Evolutionary conservation across 2,888 invertebrate species (phyloP), one percentile per base, ranked within the genome.

Genomic region (Chironomus tentans): DNA sequence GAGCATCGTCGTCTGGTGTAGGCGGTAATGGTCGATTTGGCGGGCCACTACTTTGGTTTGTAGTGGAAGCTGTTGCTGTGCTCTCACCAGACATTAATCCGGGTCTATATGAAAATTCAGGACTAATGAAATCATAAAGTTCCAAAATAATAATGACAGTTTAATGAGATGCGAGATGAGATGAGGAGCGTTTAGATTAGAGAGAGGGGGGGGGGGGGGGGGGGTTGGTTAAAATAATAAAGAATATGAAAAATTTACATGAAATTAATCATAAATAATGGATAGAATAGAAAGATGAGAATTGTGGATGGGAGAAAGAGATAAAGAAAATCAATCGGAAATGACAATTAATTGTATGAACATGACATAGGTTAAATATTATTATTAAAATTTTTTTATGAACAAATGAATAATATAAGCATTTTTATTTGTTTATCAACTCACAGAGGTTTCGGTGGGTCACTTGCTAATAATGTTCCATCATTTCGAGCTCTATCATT

Each of bases 381-480:
- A 38, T 38, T 38, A 38, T 38, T 38, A 38, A n/a, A n/a, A n/a
- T n/a, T n/a, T n/a, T n/a, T n/a, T 46, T 46, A 28, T 47, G 46
- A 28, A 22, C 12, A 28, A 28, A 28, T 28, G 28, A 38, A 38
- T 38, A 10, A 38, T n/a, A 38, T 38, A 38, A 38, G 38, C 38
- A 4, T 47, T 46, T 38, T 46, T 6, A 5, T 56, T 56, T 56
- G 4, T 56, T 56, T 56, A 38, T 38, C 56, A 80, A 90, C 93
- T 92, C 86, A 94, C 96, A 98, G 91, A 80, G 97, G 97, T 84
- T 97, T 94, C 22, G 97, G 96, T 76, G 97, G 97, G 86, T 98
- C 97, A 81, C 97, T 97, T 78, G 97, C 97, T 76, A 97, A 88
- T 76, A 98, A 87, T 2, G 98, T 97, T 78, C 97, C 98, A 84